phyloP scores from a whole-genome alignment of 2,888 invertebrate species.

The Nebria brevicollis region DNA sequence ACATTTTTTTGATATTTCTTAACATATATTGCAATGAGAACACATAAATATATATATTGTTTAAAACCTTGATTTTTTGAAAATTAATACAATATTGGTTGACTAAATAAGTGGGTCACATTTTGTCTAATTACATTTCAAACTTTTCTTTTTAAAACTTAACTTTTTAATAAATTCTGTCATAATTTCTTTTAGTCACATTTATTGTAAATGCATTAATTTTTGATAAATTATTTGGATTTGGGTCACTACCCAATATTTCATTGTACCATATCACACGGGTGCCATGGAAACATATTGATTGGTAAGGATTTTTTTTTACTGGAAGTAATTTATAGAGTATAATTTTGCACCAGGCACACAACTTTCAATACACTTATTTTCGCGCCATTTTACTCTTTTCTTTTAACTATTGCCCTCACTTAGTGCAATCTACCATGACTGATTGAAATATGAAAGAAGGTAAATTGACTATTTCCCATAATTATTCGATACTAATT shows the following conservation, averaged over 20 bases:
- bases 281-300: constrained; percentile 13
- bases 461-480: not conserved
- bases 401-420: not conserved
- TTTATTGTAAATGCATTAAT: not conserved
- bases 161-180: constrained; percentile 12
- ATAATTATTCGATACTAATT: not conserved
- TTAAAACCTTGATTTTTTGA: constrained; percentile 31
- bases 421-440: not conserved
- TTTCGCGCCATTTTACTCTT: not conserved
- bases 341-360: constrained; percentile 21
- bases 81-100: constrained; percentile 33
- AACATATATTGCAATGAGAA: not conserved
- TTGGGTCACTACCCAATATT: not conserved
- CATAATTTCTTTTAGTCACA: not conserved
- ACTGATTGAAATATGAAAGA: not conserved
- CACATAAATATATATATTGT: not conserved
- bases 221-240: not conserved
- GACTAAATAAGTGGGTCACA: constrained; percentile 41
- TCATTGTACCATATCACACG: not conserved
- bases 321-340: not conserved
- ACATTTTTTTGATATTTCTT: not conserved
- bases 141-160: not conserved
- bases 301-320: constrained; percentile 2
- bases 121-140: constrained; percentile 43
- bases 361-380: not conserved